Evolutionary conservation across 53 echinoderm and acorn worm genomes (phyloP).

Genomic region (Crossaster papposus): DNA sequence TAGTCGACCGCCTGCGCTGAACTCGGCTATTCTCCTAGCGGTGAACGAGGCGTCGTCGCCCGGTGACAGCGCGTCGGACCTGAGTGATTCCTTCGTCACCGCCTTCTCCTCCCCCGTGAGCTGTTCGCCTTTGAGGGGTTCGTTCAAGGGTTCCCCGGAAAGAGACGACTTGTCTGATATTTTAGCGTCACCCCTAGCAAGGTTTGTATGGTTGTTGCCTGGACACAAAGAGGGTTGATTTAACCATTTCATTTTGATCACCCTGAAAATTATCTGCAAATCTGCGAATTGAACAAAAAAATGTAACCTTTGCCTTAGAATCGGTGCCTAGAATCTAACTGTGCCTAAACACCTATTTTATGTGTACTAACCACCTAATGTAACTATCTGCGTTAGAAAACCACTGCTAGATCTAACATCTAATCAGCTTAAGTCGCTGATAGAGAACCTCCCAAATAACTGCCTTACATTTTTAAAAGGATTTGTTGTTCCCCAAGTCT

Average conservation of each 20-base stretch:
- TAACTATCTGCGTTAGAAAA: too few species aligned
- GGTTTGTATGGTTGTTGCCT: background rate
- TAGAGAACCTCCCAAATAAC: too few species aligned
- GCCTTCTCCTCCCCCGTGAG: conserved; percentile 40
- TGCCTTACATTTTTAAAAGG: too few species aligned
- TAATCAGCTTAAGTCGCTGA: too few species aligned
- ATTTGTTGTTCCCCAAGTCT: background rate
- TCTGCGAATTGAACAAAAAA: background rate
- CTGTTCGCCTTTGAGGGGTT: conserved; percentile 28
- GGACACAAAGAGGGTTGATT: background rate
- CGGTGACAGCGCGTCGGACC: conserved; percentile 33
- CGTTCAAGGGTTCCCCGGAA: conserved; percentile 17
- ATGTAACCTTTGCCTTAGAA: background rate
- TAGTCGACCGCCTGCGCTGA: conserved; percentile 13
- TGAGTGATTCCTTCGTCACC: conserved; percentile 47
- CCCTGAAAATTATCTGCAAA: background rate
- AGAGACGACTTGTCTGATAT: background rate
- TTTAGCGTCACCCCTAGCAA: conserved; percentile 3
- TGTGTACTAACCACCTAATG: background rate
- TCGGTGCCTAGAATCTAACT: background rate
- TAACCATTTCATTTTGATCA: background rate
- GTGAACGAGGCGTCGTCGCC: conserved; percentile 5
- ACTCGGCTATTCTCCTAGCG: conserved; percentile 20
- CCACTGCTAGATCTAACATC: too few species aligned
- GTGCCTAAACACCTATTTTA: background rate